Conservation (phyloP, 2,888 invertebrate species). For the Automeris io region DNA sequence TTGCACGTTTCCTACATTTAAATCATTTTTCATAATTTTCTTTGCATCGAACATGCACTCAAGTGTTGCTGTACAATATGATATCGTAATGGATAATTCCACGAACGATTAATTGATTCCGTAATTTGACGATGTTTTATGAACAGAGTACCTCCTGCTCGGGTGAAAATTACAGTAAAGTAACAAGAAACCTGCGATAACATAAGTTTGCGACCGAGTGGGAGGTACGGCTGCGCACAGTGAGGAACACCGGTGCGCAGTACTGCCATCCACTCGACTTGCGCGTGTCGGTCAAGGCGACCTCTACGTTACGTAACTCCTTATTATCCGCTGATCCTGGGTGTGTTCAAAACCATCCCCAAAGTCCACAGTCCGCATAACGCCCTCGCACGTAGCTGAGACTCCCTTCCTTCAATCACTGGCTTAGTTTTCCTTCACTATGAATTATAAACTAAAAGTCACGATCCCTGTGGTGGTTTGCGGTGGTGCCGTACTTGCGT, state of each 20-base stretch:
- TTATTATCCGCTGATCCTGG: conserved; percentile 56
- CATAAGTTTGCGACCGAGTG: conserved; percentile 57
- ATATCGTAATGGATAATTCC: conserved; percentile 29
- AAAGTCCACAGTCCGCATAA: conserved; percentile 45
- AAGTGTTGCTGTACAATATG: too few species aligned
- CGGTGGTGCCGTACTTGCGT: conserved; percentile 71
- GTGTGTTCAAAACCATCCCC: conserved; percentile 65
- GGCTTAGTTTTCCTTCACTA: conserved; percentile 36
- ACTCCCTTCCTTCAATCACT: conserved; percentile 28
- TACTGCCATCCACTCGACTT: conserved; percentile 72
- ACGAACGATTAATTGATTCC: conserved; percentile 45
- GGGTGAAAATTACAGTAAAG: conserved; percentile 59
- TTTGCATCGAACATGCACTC: too few species aligned
- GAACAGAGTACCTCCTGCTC: conserved; percentile 42
- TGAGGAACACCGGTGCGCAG: conserved; percentile 65
- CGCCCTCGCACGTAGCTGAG: conserved; percentile 34
- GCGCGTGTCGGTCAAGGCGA: conserved; percentile 73
- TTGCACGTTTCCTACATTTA: too few species aligned
- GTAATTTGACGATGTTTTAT: conserved; percentile 61
- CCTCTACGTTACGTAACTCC: conserved; percentile 75
- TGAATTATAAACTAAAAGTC: conserved; percentile 72
- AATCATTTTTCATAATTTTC: too few species aligned
- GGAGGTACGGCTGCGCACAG: conserved; percentile 65
- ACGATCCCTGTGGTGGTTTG: conserved; percentile 71
- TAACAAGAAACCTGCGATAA: conserved; percentile 70